Conservation (phyloP, 2,888 invertebrate genomes). For the Luperina testacea region DNA sequence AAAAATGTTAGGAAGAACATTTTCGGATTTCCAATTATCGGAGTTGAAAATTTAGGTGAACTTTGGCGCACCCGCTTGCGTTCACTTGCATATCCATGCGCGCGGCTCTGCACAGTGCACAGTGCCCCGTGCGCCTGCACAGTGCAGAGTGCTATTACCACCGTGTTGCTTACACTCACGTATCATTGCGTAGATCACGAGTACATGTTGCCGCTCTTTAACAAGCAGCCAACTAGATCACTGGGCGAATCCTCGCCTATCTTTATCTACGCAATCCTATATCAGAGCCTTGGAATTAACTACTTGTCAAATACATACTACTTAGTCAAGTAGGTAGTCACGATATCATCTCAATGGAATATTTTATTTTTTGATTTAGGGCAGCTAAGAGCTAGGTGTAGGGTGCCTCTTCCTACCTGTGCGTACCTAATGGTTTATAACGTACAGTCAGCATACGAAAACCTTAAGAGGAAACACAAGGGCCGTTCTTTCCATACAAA, state of each 20-base stretch:
- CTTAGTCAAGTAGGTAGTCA: constrained; percentile 16
- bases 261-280: constrained; percentile 48
- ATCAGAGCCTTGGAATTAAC: constrained; percentile 52
- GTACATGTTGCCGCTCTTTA: not conserved
- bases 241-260: constrained; percentile 28
- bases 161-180: not conserved
- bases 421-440: not conserved
- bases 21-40: no score
- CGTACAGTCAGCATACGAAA: not conserved
- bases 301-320: constrained; percentile 27
- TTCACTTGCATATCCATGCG: no score
- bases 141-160: no score
- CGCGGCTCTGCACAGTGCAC: no score
- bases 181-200: constrained; percentile 8
- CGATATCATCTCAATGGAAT: constrained; percentile 40
- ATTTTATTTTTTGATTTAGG: not conserved
- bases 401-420: not conserved
- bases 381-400: not conserved
- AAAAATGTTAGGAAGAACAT: no score
- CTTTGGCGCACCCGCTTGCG: no score
- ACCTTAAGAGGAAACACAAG: no score
- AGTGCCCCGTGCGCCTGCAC: no score
- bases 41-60: no score
- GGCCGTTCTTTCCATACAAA: no score
- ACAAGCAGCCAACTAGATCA: constrained; percentile 7